phyloP scores from a whole-genome alignment of 2,113 vertebrate species.

The Promerops cafer region DNA sequence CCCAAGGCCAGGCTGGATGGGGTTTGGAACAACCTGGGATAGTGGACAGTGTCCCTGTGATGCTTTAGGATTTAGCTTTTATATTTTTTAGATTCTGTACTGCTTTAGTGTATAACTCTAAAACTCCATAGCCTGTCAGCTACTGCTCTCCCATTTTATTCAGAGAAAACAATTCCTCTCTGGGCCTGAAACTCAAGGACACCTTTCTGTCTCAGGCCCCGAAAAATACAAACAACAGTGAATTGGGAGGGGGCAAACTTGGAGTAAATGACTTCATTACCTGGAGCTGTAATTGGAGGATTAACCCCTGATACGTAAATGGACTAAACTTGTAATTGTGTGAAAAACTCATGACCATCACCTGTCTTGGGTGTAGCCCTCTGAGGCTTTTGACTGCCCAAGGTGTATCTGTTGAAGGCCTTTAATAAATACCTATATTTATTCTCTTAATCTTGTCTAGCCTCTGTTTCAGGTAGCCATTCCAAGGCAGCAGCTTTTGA shows the following conservation, averaged over 20 bases:
- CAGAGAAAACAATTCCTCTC: neutral
- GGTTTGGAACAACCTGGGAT: neutral
- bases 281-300: neutral
- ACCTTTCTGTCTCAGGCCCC: neutral
- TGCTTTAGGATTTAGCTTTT: neutral
- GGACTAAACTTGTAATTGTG: neutral
- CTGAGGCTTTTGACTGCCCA: neutral
- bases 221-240: neutral
- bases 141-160: neutral
- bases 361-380: neutral
- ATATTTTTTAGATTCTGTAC: neutral
- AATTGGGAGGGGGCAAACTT: neutral
- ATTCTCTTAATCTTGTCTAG: neutral
- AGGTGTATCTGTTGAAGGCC: neutral
- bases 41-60: neutral
- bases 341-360: neutral
- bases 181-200: neutral
- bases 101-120: neutral
- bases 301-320: neutral
- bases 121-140: neutral
- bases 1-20: fast-evolving
- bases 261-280: neutral
- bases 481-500: neutral
- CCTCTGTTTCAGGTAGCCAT: neutral
- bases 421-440: neutral